Conservation (phyloP, 2,797 vertebrate genomes). For the Silurus aristotelis region DNA sequence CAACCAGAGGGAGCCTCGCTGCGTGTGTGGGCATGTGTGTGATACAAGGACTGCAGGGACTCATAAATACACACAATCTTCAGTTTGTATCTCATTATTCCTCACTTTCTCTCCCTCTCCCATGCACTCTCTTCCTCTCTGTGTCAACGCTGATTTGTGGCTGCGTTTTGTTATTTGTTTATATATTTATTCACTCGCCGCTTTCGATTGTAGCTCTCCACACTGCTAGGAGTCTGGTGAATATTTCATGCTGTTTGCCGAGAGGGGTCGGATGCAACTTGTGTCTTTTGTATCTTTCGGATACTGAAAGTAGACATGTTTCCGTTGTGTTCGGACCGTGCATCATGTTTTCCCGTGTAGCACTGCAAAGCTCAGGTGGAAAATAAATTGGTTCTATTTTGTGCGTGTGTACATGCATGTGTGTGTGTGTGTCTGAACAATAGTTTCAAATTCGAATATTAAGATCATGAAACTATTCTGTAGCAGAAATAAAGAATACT, state of each 20-base stretch:
- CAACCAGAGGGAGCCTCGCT: conserved; percentile 26
- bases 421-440: not conserved
- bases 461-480: not conserved
- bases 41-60: conserved; percentile 47
- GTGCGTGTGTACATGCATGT: not conserved
- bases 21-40: conserved; percentile 28
- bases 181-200: conserved; percentile 40
- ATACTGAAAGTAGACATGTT: not conserved
- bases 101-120: conserved; percentile 22
- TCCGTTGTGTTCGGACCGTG: not conserved
- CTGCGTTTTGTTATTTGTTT: conserved; percentile 45
- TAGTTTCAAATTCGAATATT: not conserved
- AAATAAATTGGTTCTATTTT: not conserved
- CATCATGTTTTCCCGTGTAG: not conserved
- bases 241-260: conserved; percentile 25
- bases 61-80: conserved; percentile 46
- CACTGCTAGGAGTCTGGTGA: not conserved
- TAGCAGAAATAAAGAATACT: not conserved
- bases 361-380: not conserved
- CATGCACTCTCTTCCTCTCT: conserved; percentile 28
- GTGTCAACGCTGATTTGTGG: conserved; percentile 50
- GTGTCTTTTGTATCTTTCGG: not conserved
- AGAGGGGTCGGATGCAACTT: conserved; percentile 6
- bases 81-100: conserved; percentile 46
- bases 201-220: conserved; percentile 27